These are phyloP conservation scores for Ypsolopha scabrella DNA, from an alignment of 2,888 invertebrate species.

Conservation along the genomic window DNA sequence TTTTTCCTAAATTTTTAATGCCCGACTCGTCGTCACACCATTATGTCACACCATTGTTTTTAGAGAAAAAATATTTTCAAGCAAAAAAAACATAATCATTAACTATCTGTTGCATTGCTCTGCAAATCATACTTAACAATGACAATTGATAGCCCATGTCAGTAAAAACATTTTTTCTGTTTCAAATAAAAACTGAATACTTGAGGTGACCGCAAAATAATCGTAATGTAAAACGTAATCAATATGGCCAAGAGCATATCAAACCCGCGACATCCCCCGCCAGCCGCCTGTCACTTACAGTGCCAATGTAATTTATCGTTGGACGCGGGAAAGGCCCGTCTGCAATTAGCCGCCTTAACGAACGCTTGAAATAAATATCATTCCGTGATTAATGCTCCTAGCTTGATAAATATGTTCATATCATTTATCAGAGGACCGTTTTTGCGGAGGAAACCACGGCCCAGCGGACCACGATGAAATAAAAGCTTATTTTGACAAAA, in stretches of 20 bases:
- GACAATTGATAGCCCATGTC: too few relatives aligned
- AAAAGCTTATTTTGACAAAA: not conserved
- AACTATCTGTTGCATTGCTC: too few relatives aligned
- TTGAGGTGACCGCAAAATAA: too few relatives aligned
- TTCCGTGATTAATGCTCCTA: slow-evolving; percentile 51
- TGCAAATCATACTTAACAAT: too few relatives aligned
- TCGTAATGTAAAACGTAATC: too few relatives aligned
- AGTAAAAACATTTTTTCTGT: too few relatives aligned
- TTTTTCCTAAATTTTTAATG: too few relatives aligned
- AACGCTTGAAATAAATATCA: slow-evolving; percentile 66
- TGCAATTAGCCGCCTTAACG: slow-evolving; percentile 65
- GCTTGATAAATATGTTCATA: slow-evolving; percentile 50
- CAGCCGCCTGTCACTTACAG: not conserved
- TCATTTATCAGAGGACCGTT: slow-evolving; percentile 28
- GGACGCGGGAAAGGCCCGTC: slow-evolving; percentile 49
- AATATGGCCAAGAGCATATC: not conserved
- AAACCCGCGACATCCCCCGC: not conserved
- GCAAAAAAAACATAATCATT: too few relatives aligned
- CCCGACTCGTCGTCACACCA: too few relatives aligned
- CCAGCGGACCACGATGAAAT: not conserved
- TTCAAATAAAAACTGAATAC: too few relatives aligned
- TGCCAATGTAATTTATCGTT: slow-evolving; percentile 52
- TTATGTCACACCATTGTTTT: too few relatives aligned
- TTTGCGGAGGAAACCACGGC: slow-evolving; percentile 8
- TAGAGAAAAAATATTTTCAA: too few relatives aligned